Evolutionary conservation across 1,140 invertebrate genomes (phyloP).

Genomic region (Globodera ellingtonae): DNA sequence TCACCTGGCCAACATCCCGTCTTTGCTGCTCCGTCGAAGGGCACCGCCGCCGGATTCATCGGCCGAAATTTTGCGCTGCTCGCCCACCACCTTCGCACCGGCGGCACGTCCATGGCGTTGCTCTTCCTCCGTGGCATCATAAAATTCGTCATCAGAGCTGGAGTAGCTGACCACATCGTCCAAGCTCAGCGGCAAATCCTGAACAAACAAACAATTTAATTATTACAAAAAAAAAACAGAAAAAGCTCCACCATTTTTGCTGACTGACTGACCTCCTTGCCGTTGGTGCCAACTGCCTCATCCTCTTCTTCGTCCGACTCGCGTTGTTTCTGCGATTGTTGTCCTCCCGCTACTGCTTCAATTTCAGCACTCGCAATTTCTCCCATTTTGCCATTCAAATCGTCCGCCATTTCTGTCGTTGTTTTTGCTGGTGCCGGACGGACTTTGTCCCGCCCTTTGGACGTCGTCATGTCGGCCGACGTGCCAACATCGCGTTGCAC

Average conservation of each 20-base stretch:
- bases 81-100: background rate
- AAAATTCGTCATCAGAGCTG: slow-evolving; percentile 60
- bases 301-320: background rate
- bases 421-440: slow-evolving; percentile 21
- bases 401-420: background rate
- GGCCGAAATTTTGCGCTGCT: background rate
- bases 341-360: background rate
- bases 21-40: slow-evolving; percentile 2
- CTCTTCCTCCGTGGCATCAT: slow-evolving; percentile 43
- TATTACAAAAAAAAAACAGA: background rate
- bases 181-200: slow-evolving; percentile 28
- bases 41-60: background rate
- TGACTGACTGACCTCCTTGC: background rate
- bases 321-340: background rate
- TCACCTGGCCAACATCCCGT: background rate
- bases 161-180: slow-evolving; percentile 51
- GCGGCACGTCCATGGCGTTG: background rate
- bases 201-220: slow-evolving; percentile 1
- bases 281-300: background rate
- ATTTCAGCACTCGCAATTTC: background rate
- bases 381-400: background rate
- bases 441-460: slow-evolving; percentile 14
- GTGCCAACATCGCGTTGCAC: slow-evolving; percentile 45
- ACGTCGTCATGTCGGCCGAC: slow-evolving; percentile 6
- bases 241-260: background rate